A percentile compares a stretch with the other conserved stretches of the same genome.
Conservation (phyloP, 2,888 invertebrate species). For the Noctua janthe region DNA sequence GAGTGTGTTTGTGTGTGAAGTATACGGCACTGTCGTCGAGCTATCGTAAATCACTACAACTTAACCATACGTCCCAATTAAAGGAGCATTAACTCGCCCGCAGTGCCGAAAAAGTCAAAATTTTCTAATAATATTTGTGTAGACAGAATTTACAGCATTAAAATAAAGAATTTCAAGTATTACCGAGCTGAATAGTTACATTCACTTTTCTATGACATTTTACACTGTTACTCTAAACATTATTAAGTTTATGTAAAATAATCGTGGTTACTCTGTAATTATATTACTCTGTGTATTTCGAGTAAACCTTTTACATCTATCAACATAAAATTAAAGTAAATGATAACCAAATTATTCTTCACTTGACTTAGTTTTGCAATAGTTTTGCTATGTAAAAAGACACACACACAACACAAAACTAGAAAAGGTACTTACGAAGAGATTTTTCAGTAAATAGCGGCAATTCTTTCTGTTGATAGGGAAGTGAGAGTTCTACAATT, state of each 20-base stretch:
- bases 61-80: not conserved
- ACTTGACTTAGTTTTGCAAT: constrained; percentile 23
- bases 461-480: constrained; percentile 27
- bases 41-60: not conserved
- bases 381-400: constrained; percentile 5
- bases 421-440: constrained; percentile 40
- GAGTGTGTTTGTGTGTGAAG: constrained; percentile 56
- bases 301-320: constrained; percentile 31
- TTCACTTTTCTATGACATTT: constrained; percentile 60
- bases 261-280: constrained; percentile 39
- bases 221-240: constrained; percentile 55
- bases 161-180: constrained; percentile 24
- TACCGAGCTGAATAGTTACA: constrained; percentile 27
- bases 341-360: not conserved
- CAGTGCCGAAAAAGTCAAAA: constrained; percentile 23
- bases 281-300: constrained; percentile 38
- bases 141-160: constrained; percentile 24
- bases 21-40: constrained; percentile 33
- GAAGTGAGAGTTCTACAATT: constrained; percentile 33
- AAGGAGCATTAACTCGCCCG: not conserved
- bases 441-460: not conserved
- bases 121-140: constrained; percentile 44
- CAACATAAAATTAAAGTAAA: constrained; percentile 21
- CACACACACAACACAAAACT: constrained; percentile 51
- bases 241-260: constrained; percentile 54